Evolutionary conservation across 2,888 invertebrate species (phyloP), one percentile per base, ranked within the genome.

Genomic region (Sinodicranocentrus sp.): DNA sequence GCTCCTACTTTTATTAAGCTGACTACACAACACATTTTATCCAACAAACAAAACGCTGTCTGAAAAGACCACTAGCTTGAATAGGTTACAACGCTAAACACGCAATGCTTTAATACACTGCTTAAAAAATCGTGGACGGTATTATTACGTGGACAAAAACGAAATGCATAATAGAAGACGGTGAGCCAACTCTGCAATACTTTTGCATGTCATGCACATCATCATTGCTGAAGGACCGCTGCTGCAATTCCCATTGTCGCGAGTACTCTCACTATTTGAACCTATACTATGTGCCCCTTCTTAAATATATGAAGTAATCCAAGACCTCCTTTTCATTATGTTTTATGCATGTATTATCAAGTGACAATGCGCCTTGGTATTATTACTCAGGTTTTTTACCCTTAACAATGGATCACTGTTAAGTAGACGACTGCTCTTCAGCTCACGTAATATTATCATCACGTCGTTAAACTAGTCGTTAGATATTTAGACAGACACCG

Each of bases 11-110:
- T 10, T 10, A 48, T 48, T 10, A 5, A 2, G 48, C 15, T 48
- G 48, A 3, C 2, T 48, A n/a, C n/a, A 48, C n/a, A 48, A 48
- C 48, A 48, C 48, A 48, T 15, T 48, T 77, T 48, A 10, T 76
- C 59, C 54, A 19, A 54, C 76, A 28, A 65, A 65, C 23, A 39
- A 23, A n/a, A 26, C 10, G n/a, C n/a, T n/a, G n/a, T n/a, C n/a
- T 2, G 28, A 57, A 21, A 19, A 10, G 57, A 21, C 21, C 21
- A n/a, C n/a, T n/a, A n/a, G n/a, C 15, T 21, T 57, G 57, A 57
- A 57, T 57, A 23, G 61, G 1, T 28, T 61, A 61, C 10, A 19
- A 5, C 26, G 10, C 3, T 61, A n/a, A 28, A 26, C 28, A 28
- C 26, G 61, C 33, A 10, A 28, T 28, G 57, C 57, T 57, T 57